phyloP scores from a whole-genome alignment of 2,113 vertebrate genomes.

The Lynx canadensis region DNA sequence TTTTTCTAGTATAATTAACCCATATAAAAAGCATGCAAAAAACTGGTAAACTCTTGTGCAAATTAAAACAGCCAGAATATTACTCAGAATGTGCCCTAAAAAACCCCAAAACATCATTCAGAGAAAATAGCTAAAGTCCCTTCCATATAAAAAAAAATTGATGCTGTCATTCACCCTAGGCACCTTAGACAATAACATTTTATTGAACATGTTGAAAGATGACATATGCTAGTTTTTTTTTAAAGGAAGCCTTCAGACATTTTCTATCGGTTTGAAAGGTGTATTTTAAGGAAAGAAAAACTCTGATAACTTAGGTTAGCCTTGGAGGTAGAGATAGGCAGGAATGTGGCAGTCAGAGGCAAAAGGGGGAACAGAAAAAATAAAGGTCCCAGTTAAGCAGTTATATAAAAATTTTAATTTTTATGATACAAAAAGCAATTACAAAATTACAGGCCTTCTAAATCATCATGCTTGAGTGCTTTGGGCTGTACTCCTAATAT shows the following conservation, averaged over 20 bases:
- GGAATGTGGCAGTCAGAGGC: background rate
- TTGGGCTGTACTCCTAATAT: background rate
- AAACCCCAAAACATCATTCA: conserved; percentile 6
- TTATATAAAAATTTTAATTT: background rate
- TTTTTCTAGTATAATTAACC: background rate
- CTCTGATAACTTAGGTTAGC: background rate
- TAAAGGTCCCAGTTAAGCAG: background rate
- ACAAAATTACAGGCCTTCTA: conserved; percentile 34
- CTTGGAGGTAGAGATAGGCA: background rate
- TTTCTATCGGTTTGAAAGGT: background rate
- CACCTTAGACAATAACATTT: background rate
- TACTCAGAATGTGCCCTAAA: background rate
- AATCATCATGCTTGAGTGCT: background rate
- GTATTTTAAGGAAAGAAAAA: conserved; percentile 26
- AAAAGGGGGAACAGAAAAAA: background rate
- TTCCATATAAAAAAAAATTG: background rate
- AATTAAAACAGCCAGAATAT: background rate
- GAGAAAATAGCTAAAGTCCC: background rate
- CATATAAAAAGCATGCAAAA: background rate
- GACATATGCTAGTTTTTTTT: background rate
- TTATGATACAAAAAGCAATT: conserved; percentile 23
- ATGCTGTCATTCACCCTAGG: background rate
- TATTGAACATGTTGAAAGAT: background rate
- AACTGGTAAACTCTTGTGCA: background rate
- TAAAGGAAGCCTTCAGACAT: background rate